phyloP scores from a whole-genome alignment of 2,797 vertebrate species.

The Rhinella marina region DNA sequence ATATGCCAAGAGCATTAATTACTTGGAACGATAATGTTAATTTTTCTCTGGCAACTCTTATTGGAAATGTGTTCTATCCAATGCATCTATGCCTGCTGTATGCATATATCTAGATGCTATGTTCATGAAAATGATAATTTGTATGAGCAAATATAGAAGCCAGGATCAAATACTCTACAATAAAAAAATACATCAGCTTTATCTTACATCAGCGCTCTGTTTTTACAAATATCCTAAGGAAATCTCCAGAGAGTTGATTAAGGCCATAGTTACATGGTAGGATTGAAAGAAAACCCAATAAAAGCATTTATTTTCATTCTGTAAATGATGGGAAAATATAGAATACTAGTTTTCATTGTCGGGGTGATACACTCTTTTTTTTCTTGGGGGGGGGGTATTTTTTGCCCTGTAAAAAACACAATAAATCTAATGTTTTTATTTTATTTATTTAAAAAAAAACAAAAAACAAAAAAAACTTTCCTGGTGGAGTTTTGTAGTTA shows the following conservation, averaged over 20 bases:
- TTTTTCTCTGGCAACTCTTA: conserved; percentile 43
- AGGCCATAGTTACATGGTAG: not conserved
- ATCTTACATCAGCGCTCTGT: not conserved
- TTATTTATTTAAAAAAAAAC: too few relatives aligned
- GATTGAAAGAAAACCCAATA: not conserved
- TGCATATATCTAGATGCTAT: conserved; percentile 1
- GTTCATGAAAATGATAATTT: not conserved
- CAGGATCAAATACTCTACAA: not conserved
- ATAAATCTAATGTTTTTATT: too few relatives aligned
- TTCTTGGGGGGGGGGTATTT: too few relatives aligned
- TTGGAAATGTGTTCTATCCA: conserved; percentile 21
- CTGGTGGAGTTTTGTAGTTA: too few relatives aligned
- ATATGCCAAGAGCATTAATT: conserved; percentile 52
- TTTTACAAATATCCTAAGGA: not conserved
- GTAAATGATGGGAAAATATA: not conserved
- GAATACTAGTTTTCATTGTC: too few relatives aligned
- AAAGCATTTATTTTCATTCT: not conserved
- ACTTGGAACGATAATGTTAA: conserved; percentile 33
- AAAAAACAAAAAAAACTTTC: too few relatives aligned
- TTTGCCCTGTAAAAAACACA: too few relatives aligned
- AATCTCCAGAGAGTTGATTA: not conserved
- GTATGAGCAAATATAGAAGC: not conserved
- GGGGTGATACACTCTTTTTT: too few relatives aligned
- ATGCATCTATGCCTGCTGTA: conserved; percentile 19
- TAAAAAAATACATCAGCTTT: not conserved